Evolutionary conservation across 2,888 invertebrate genomes (phyloP).

Genomic region (Theretra japonica): DNA sequence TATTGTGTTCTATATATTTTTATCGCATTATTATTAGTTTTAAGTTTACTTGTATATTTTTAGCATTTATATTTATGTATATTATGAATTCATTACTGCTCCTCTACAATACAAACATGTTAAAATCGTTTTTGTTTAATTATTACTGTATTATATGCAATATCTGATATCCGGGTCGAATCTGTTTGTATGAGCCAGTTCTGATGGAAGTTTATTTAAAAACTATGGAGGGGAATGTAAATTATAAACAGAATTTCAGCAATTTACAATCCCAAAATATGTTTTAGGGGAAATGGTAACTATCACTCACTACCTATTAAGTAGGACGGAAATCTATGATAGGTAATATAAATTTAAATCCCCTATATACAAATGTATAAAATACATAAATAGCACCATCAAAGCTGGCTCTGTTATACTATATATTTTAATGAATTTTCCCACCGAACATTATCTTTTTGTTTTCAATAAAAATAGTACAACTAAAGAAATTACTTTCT

Average conservation of each 20-base stretch:
- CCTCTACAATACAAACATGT: constrained; percentile 40
- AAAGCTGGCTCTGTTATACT: constrained; percentile 39
- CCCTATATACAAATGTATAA: background rate
- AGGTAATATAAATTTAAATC: background rate
- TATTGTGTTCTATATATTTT: constrained; percentile 52
- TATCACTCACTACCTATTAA: background rate
- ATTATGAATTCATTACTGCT: constrained; percentile 57
- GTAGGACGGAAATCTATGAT: background rate
- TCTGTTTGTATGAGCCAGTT: constrained; percentile 34
- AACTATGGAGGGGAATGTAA: background rate
- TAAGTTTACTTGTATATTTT: constrained; percentile 63
- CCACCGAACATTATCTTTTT: constrained; percentile 62
- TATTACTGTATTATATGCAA: constrained; percentile 42
- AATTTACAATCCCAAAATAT: no score
- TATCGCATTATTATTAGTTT: constrained; percentile 51
- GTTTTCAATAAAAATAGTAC: constrained; percentile 49
- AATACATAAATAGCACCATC: background rate
- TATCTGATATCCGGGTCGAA: constrained; percentile 54
- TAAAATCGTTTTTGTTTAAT: constrained; percentile 33
- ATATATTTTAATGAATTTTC: constrained; percentile 47
- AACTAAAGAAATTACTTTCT: constrained; percentile 41
- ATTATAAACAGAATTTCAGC: background rate
- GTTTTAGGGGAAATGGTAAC: no score
- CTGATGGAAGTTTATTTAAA: background rate
- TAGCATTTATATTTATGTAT: constrained; percentile 68